Base-by-base conservation (phyloP, 2,113 vertebrate genomes). In the Chloebia gouldiae region DNA sequence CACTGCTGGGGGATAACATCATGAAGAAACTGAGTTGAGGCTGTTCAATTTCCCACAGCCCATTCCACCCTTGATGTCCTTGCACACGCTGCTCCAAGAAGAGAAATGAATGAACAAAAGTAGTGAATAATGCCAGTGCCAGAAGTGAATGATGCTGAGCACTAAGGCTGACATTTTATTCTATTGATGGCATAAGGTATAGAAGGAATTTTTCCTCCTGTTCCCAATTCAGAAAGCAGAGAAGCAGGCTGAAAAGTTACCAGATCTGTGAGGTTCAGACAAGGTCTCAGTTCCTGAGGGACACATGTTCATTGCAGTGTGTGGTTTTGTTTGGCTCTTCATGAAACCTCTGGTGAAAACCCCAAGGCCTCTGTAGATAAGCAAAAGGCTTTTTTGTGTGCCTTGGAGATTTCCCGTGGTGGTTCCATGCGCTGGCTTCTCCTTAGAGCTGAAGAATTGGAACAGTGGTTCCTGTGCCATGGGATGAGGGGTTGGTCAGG, bases 371-470 rank as follows among this genome's bases (percentile, higher is more conserved):
- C 31, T 60, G 59, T 2, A 73, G 78, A 27, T 24, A 64, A 80
- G 54, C 1, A 2, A 49, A 56, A 88, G 50, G 12, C 14, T 39
- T 1, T 76, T 31, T 10, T 15, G 16, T 8, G 17, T 14, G 20
- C 45, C 78, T 49, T 13, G 8, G 37, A 0, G 1, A 56, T 53
- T 39, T 63, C 35, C n/a, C 3, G 0, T 42, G 44, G 5, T 54
- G 39, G 25, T 28, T 50, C 61, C 70, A 6, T 21, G 33, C 15
- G 0, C 50, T 9, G 28, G 21, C 18, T 24, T 47, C 57, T 45
- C 61, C 27, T 18, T 7, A 4, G 63, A 76, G 53, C 76, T 40
- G 27, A n/a, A 40, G 25, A 35, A 27, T 1, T 24, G 7, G 1
- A 1, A 4, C 24, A 18, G 44, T 17, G 40, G 15, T 8, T 64